Evolutionary conservation across 2,797 vertebrate species (phyloP).

Genomic region (Danio kyathit): DNA sequence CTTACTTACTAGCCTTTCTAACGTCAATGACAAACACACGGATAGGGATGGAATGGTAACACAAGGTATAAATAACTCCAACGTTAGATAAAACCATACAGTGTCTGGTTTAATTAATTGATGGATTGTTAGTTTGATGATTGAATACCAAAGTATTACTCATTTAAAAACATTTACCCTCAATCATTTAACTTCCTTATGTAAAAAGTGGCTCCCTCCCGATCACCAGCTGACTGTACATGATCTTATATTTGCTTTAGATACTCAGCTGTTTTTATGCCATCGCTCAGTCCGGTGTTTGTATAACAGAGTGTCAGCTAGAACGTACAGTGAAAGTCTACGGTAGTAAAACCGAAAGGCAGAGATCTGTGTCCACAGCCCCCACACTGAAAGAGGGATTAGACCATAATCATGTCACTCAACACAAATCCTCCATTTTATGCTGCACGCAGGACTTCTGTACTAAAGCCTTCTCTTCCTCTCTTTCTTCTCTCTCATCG

Average conservation of each 20-base stretch:
- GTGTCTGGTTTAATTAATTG: too few species aligned
- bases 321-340: constrained; percentile 45
- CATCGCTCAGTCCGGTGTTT: neutral
- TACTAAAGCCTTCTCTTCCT: constrained; percentile 6
- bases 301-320: constrained; percentile 63
- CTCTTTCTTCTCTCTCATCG: constrained; percentile 8
- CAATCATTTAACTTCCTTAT: neutral
- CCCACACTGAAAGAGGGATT: constrained; percentile 55
- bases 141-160: too few species aligned
- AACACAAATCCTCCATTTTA: constrained; percentile 19
- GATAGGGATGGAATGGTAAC: too few species aligned
- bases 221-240: neutral
- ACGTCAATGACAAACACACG: too few species aligned
- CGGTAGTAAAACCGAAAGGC: neutral
- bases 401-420: constrained; percentile 37
- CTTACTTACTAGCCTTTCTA: too few species aligned
- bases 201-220: neutral
- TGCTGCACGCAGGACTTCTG: neutral
- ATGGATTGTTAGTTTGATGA: too few species aligned
- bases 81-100: too few species aligned
- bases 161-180: too few species aligned
- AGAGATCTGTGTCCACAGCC: constrained; percentile 9
- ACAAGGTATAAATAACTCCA: too few species aligned
- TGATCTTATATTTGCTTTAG: neutral
- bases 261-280: constrained; percentile 22